Evolutionary conservation across 2,113 vertebrate species (phyloP).

Genomic region (Etheostoma spectabile): DNA sequence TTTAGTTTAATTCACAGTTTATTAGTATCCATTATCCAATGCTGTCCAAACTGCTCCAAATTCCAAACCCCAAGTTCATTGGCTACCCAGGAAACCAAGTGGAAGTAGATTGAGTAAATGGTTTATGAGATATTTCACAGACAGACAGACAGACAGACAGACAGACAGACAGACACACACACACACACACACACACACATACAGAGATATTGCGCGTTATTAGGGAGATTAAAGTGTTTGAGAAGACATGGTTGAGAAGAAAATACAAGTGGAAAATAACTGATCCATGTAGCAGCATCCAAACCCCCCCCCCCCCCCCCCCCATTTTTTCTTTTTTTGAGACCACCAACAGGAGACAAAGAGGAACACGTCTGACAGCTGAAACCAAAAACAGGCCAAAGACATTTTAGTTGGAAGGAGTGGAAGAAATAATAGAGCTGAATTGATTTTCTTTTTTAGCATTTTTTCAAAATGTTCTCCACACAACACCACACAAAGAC

Average conservation of each 20-base stretch:
- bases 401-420: conserved; percentile 1
- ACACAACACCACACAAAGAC: conserved; percentile 26
- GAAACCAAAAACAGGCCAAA: conserved; percentile 41
- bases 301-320: neutral
- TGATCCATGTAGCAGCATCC: conserved; percentile 19
- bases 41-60: too few species aligned
- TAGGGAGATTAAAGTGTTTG: conserved; percentile 32
- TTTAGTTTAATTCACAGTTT: too few species aligned
- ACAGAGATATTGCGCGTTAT: too few species aligned
- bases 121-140: too few species aligned
- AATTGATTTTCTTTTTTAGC: conserved; percentile 1
- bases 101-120: too few species aligned
- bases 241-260: conserved; percentile 23
- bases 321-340: conserved; percentile 2
- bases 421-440: conserved; percentile 5
- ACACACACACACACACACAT: too few species aligned
- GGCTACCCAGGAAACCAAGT: too few species aligned
- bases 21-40: too few species aligned
- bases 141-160: too few species aligned
- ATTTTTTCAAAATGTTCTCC: conserved; percentile 24
- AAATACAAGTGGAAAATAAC: conserved; percentile 34
- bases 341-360: neutral
- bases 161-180: too few species aligned
- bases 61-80: too few species aligned
- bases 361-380: conserved; percentile 20